phyloP scores from a whole-genome alignment of 2,888 invertebrate genomes.

The Esperia sulphurella region DNA sequence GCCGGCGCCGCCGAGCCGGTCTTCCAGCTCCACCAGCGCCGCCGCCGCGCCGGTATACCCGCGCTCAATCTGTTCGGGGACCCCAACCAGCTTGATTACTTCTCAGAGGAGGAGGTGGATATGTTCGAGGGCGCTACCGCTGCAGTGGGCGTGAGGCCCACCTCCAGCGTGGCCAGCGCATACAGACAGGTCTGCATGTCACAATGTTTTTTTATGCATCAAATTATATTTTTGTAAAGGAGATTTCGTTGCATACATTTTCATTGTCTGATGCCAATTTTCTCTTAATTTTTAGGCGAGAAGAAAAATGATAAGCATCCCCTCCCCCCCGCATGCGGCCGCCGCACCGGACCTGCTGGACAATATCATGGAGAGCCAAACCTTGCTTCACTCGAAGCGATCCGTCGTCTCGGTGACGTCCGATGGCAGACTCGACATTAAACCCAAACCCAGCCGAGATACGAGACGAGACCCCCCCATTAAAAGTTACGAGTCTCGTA shows the following conservation, averaged over 20 bases:
- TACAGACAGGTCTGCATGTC: conserved; percentile 58
- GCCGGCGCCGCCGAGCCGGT: neutral
- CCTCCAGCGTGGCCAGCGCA: conserved; percentile 61
- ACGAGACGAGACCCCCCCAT: conserved; percentile 5
- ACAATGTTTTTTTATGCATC: neutral
- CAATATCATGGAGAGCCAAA: conserved; percentile 84
- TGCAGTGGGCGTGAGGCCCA: conserved; percentile 44
- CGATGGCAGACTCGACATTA: conserved; percentile 81
- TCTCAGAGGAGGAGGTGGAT: conserved; percentile 72
- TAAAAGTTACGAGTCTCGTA: conserved; percentile 8
- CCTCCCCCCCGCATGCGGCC: conserved; percentile 58
- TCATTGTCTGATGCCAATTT: no score
- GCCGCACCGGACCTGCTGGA: conserved; percentile 82
- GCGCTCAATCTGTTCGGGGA: conserved; percentile 81
- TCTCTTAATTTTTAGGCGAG: conserved; percentile 46
- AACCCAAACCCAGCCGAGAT: conserved; percentile 32
- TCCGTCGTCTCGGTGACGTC: conserved; percentile 78
- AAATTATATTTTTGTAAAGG: no score
- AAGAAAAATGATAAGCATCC: conserved; percentile 65
- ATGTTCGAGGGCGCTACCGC: conserved; percentile 44
- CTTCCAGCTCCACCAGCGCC: conserved; percentile 17
- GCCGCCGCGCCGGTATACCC: conserved; percentile 39
- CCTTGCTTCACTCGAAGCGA: conserved; percentile 83
- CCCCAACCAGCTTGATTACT: conserved; percentile 84
- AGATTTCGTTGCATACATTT: no score